Evolutionary conservation across 2,888 invertebrate species (phyloP).

Genomic region (Didymodactylos carnosus): DNA sequence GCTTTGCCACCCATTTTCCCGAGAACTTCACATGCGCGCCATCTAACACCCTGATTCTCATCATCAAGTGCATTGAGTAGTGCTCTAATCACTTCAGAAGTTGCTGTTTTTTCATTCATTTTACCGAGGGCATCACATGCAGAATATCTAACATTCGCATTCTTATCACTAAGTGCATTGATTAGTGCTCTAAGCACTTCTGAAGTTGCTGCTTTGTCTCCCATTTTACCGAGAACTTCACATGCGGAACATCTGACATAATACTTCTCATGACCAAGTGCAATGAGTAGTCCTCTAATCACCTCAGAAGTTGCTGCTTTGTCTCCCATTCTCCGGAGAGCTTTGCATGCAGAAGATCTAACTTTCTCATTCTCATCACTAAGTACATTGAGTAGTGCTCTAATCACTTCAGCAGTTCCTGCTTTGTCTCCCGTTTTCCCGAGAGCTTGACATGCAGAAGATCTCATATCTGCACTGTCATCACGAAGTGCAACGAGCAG

Average conservation of each 20-base stretch:
- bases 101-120: not conserved
- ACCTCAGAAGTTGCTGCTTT: not conserved
- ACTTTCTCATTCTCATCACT: not conserved
- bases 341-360: not conserved
- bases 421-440: not conserved
- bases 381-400: not conserved
- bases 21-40: not conserved
- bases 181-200: not conserved
- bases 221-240: not conserved
- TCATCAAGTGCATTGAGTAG: not conserved
- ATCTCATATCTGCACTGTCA: not conserved
- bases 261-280: not conserved
- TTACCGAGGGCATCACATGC: not conserved
- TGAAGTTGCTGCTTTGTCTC: not conserved
- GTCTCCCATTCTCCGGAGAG: not conserved
- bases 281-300: not conserved
- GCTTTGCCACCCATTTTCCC: not conserved
- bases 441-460: not conserved
- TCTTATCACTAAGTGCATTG: not conserved
- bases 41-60: not conserved
- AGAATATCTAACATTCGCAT: not conserved
- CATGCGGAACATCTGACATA: not conserved
- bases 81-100: not conserved
- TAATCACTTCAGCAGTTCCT: not conserved
- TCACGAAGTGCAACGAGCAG: not conserved